Evolutionary conservation across 1,140 invertebrate genomes (phyloP).

Genomic region (Sinella curviseta): DNA sequence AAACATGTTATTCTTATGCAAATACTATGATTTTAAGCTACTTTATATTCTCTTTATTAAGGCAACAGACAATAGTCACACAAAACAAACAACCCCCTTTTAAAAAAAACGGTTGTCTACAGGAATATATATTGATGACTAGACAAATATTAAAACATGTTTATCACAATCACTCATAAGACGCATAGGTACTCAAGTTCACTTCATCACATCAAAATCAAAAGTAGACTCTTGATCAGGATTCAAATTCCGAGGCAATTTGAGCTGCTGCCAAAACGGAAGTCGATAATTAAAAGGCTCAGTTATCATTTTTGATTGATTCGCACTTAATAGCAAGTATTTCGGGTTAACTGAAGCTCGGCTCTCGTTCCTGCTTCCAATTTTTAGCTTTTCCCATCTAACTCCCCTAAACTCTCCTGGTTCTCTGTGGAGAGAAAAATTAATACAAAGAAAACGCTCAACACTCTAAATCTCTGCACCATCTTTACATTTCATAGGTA

Average conservation of each 20-base stretch:
- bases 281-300: constrained; percentile 1
- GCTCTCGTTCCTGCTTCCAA: neutral
- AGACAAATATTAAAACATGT: neutral
- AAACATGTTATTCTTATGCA: too few species aligned
- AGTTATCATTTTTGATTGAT: constrained; percentile 3
- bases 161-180: too few species aligned
- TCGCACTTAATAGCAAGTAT: neutral
- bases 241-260: constrained; percentile 13
- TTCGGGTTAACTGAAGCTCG: neutral
- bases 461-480: neutral
- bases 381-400: neutral
- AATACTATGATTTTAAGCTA: too few species aligned
- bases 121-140: too few species aligned
- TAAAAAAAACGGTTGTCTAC: too few species aligned
- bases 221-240: neutral
- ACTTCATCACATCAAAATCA: neutral
- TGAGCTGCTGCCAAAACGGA: neutral
- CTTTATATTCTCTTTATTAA: too few species aligned
- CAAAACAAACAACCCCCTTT: too few species aligned
- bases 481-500: neutral
- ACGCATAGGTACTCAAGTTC: too few species aligned
- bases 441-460: neutral
- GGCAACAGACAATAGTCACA: too few species aligned
- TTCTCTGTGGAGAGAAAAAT: neutral
- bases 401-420: neutral